Percentiles rank a stretch among this genome's conserved stretches.
phyloP scores from a whole-genome alignment of 2,797 vertebrate genomes.

The Anguilla megastoma region DNA sequence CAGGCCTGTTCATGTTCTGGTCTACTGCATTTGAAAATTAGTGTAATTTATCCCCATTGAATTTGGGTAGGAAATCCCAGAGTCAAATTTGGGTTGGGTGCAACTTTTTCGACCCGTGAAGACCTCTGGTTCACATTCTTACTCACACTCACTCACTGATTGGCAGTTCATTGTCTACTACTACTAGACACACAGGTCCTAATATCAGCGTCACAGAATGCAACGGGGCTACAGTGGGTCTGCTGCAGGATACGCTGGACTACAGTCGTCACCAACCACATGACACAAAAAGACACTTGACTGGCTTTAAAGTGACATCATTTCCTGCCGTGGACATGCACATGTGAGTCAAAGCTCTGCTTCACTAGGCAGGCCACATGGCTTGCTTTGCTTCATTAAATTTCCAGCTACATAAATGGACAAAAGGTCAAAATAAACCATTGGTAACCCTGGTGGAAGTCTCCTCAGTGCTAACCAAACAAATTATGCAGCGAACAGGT shows the following conservation, averaged over 20 bases:
- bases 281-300: no score
- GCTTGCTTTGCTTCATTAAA: background rate
- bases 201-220: background rate
- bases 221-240: background rate
- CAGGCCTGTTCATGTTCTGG: no score
- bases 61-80: no score
- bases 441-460: background rate
- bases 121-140: no score
- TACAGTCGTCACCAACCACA: background rate
- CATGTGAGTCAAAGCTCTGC: background rate
- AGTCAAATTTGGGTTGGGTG: no score
- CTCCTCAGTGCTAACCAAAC: background rate
- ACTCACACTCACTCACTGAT: no score
- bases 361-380: background rate
- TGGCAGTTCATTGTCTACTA: no score
- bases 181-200: background rate
- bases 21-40: no score
- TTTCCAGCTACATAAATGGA: background rate
- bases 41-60: no score
- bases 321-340: background rate
- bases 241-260: background rate
- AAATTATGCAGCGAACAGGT: background rate
- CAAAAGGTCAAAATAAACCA: background rate
- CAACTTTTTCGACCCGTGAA: no score
- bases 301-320: no score